Evolutionary conservation across 2,797 vertebrate genomes (phyloP).

Genomic region (Adrianichthys oophorus): DNA sequence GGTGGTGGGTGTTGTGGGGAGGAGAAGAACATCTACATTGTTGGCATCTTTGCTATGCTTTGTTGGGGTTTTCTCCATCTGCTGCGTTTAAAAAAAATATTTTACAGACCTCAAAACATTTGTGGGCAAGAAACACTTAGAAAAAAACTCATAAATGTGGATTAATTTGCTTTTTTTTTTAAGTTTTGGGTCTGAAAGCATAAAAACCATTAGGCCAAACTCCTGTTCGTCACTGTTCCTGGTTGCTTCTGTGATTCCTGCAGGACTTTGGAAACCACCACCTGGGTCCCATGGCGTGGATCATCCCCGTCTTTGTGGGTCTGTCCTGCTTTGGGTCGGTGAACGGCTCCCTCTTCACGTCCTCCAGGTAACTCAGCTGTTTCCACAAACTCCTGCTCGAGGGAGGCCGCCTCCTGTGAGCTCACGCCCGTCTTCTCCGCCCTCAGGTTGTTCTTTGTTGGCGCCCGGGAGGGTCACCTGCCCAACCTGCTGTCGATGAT

Average conservation of each 20-base stretch:
- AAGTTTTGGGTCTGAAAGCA: too few relatives aligned
- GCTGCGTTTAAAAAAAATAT: too few relatives aligned
- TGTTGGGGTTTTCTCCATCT: too few relatives aligned
- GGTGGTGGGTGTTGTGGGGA: too few relatives aligned
- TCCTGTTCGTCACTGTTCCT: too few relatives aligned
- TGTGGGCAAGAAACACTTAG: too few relatives aligned
- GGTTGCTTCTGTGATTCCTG: slow-evolving; percentile 5
- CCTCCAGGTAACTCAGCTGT: slow-evolving; percentile 83
- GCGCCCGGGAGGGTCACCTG: slow-evolving; percentile 93
- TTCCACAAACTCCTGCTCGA: not conserved
- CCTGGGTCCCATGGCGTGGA: slow-evolving; percentile 94
- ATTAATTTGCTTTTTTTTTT: too few relatives aligned
- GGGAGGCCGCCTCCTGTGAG: not conserved
- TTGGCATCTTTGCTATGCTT: too few relatives aligned
- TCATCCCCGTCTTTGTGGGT: slow-evolving; percentile 96
- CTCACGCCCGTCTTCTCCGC: slow-evolving; percentile 3
- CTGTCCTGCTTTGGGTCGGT: slow-evolving; percentile 97
- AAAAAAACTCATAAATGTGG: too few relatives aligned
- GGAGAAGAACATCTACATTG: too few relatives aligned
- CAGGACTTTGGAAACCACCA: slow-evolving; percentile 94
- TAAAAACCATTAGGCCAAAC: too few relatives aligned
- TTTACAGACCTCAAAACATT: not conserved
- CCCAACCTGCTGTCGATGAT: slow-evolving; percentile 97
- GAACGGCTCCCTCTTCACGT: slow-evolving; percentile 96
- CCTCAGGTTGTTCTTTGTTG: slow-evolving; percentile 92